Conservation (phyloP, 2,113 vertebrate genomes). For the Hydropotes inermis region DNA sequence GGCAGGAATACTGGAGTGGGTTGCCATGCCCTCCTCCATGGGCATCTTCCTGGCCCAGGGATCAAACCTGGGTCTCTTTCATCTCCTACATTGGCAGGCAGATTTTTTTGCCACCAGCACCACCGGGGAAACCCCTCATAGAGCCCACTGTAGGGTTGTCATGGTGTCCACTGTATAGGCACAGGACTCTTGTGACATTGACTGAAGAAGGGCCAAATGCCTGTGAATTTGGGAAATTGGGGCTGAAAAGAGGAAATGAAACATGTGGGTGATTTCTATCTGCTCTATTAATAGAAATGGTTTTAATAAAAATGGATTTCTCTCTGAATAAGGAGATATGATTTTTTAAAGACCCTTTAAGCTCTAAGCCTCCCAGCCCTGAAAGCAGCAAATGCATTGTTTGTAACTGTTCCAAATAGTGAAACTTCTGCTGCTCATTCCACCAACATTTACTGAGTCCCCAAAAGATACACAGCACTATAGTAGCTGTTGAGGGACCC, state of each 20-base stretch:
- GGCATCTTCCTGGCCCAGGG: neutral
- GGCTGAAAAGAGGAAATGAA: neutral
- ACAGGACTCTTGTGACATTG: neutral
- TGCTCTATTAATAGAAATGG: conserved; percentile 27
- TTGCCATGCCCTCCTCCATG: neutral
- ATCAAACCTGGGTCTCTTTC: neutral
- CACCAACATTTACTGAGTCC: neutral
- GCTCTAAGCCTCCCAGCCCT: neutral
- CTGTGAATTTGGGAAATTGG: neutral
- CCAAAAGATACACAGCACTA: neutral
- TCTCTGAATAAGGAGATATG: neutral
- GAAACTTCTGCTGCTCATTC: neutral
- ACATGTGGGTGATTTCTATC: neutral
- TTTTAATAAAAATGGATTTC: conserved; percentile 38
- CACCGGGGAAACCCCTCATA: neutral
- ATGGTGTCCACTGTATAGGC: neutral
- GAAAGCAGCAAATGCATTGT: neutral
- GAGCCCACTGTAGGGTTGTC: neutral
- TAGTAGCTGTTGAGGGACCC: neutral
- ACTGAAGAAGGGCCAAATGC: neutral
- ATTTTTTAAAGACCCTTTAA: conserved; percentile 20
- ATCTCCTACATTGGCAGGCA: neutral
- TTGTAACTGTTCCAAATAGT: neutral
- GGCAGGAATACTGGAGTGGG: neutral
- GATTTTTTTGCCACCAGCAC: neutral